A percentile compares a stretch with the other conserved stretches of the same genome.
Evolutionary conservation across 1,140 invertebrate genomes (phyloP).

Genomic region (Microplitis demolitor): DNA sequence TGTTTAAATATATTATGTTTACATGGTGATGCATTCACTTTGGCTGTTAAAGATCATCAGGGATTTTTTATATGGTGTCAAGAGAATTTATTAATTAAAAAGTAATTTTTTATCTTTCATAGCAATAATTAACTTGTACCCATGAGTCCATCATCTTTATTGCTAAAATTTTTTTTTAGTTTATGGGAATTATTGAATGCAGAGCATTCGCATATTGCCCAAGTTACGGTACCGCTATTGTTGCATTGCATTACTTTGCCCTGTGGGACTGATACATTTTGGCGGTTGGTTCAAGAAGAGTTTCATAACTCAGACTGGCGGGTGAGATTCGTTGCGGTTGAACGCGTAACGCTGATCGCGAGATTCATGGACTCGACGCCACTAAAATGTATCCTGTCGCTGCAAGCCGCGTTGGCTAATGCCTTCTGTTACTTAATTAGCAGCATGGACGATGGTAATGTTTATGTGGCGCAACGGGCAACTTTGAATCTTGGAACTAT

Average conservation of each 20-base stretch:
- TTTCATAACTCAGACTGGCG: constrained; percentile 92
- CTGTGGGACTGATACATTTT: constrained; percentile 92
- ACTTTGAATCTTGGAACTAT: constrained; percentile 93
- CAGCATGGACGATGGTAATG: constrained; percentile 93
- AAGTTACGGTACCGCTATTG: constrained; percentile 86
- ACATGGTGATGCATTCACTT: constrained; percentile 90
- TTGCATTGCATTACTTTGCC: constrained; percentile 93
- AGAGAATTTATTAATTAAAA: constrained; percentile 93
- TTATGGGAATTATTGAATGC: constrained; percentile 93
- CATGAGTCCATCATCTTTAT: too few relatives aligned
- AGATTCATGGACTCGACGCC: constrained; percentile 91
- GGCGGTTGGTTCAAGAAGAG: constrained; percentile 90
- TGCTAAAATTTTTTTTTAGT: constrained; percentile 61
- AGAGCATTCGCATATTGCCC: constrained; percentile 90
- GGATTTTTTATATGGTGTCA: constrained; percentile 98
- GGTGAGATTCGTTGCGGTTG: constrained; percentile 89
- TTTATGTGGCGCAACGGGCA: constrained; percentile 92
- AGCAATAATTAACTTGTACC: neutral
- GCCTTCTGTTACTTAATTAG: constrained; percentile 96
- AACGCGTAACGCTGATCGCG: constrained; percentile 89
- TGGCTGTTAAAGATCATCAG: constrained; percentile 85
- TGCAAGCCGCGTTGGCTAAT: constrained; percentile 94
- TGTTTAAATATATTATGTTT: constrained; percentile 91
- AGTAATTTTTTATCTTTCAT: constrained; percentile 63
- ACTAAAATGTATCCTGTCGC: constrained; percentile 77